Conservation (phyloP, 2,113 vertebrate genomes). For the Rhynchomys soricoides region DNA sequence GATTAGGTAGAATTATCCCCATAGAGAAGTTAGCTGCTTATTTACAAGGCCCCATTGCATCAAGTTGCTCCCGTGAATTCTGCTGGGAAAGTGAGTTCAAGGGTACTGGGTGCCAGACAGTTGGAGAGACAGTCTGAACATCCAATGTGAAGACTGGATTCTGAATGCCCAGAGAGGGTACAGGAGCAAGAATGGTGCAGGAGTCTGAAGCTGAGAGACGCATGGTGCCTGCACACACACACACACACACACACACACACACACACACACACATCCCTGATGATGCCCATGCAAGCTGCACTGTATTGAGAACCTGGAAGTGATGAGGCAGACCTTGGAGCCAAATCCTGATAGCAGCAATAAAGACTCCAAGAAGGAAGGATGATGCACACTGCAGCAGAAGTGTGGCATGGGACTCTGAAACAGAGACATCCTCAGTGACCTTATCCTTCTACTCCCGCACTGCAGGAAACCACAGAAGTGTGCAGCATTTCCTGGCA, state of each 20-base stretch:
- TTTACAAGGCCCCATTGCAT: background rate
- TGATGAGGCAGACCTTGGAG: background rate
- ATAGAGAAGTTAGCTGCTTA: background rate
- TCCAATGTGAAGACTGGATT: background rate
- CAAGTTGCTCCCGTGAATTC: too few relatives aligned
- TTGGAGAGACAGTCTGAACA: background rate
- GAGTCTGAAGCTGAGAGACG: background rate
- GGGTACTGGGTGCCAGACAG: background rate
- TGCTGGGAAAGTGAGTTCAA: background rate
- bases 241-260: too few relatives aligned
- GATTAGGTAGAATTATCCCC: background rate
- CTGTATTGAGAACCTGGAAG: background rate
- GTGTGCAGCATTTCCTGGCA: background rate
- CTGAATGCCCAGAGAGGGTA: background rate
- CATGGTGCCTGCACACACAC: too few relatives aligned
- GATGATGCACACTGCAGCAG: background rate
- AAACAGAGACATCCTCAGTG: background rate
- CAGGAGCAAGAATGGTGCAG: too few relatives aligned
- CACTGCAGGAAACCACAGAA: background rate
- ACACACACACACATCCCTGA: background rate
- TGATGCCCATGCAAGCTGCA: background rate
- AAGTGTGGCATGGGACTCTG: background rate
- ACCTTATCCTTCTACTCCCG: background rate
- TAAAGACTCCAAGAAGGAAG: background rate
- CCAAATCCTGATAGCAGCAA: background rate